Evolutionary conservation across 2,888 invertebrate species (phyloP).

Genomic region (Hydrotaea diabolus): DNA sequence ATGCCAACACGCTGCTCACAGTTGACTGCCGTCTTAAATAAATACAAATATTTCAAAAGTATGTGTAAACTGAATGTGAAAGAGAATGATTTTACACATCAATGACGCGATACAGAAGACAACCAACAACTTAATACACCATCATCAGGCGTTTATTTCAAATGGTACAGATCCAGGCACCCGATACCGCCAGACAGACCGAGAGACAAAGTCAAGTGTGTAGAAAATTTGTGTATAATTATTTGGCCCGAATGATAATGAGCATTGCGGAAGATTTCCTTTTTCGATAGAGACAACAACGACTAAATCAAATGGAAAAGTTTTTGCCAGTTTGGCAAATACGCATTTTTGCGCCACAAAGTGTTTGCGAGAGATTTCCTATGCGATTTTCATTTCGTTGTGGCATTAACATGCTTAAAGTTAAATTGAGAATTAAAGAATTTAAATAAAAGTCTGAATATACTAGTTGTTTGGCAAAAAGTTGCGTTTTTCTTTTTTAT

Average conservation of each 20-base stretch:
- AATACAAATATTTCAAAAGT: constrained; percentile 12
- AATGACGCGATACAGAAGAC: background rate
- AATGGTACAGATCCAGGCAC: background rate
- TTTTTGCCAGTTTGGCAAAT: background rate
- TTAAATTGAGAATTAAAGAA: too few species aligned
- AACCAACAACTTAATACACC: constrained; percentile 5
- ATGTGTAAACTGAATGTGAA: constrained; percentile 15
- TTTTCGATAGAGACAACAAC: constrained; percentile 4
- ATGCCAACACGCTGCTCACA: background rate
- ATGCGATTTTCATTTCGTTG: background rate
- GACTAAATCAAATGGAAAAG: background rate
- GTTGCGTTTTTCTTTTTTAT: too few species aligned
- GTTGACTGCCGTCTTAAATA: background rate
- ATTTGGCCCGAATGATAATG: background rate
- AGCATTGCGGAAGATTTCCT: background rate
- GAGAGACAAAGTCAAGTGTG: background rate
- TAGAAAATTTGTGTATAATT: constrained; percentile 2
- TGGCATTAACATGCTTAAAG: background rate
- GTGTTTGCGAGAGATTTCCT: background rate
- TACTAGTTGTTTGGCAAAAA: too few species aligned
- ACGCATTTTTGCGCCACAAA: background rate
- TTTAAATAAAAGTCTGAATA: too few species aligned
- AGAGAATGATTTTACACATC: constrained; percentile 18
- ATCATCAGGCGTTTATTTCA: constrained; percentile 1
- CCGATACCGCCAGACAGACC: background rate